Conservation (phyloP, 2,888 invertebrate species). For the Melanostoma scalare region DNA sequence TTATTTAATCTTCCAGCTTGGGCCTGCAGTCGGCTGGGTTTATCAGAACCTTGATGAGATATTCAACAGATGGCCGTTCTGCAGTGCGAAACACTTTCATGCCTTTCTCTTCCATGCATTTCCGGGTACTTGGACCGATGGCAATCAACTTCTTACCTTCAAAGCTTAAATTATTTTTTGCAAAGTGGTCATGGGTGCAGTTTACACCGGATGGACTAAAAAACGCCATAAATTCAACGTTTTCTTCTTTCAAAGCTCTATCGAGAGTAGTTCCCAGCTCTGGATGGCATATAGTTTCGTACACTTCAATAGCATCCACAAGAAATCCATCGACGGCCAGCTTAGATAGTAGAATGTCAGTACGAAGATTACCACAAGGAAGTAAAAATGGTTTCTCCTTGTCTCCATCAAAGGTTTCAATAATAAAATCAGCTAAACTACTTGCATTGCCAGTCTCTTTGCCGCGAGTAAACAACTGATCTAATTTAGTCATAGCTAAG, state of each 20-base stretch:
- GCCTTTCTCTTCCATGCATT: conserved; percentile 82
- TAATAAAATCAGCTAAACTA: conserved; percentile 83
- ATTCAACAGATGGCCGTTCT: conserved; percentile 83
- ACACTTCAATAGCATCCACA: conserved; percentile 83
- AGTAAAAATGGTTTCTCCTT: conserved; percentile 82
- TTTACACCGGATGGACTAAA: conserved; percentile 85
- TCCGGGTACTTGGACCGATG: conserved; percentile 84
- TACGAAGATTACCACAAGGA: conserved; percentile 84
- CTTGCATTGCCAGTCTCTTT: conserved; percentile 84
- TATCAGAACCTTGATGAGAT: conserved; percentile 82
- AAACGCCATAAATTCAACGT: conserved; percentile 84
- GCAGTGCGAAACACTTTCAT: conserved; percentile 82
- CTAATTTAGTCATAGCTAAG: conserved; percentile 81
- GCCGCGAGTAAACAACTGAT: conserved; percentile 82
- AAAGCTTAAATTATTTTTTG: conserved; percentile 77
- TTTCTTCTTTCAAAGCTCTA: conserved; percentile 78
- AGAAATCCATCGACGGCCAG: conserved; percentile 81
- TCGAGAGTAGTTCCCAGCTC: conserved; percentile 82
- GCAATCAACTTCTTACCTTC: conserved; percentile 83
- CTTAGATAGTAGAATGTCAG: conserved; percentile 82
- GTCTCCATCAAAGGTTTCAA: conserved; percentile 82
- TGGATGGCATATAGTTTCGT: conserved; percentile 83
- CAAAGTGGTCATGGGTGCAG: conserved; percentile 82
- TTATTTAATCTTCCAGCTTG: conserved; percentile 54
- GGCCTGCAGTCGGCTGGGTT: conserved; percentile 78